Evolutionary conservation across 2,113 vertebrate genomes (phyloP).

Genomic region (Protobothrops flavoviridis): DNA sequence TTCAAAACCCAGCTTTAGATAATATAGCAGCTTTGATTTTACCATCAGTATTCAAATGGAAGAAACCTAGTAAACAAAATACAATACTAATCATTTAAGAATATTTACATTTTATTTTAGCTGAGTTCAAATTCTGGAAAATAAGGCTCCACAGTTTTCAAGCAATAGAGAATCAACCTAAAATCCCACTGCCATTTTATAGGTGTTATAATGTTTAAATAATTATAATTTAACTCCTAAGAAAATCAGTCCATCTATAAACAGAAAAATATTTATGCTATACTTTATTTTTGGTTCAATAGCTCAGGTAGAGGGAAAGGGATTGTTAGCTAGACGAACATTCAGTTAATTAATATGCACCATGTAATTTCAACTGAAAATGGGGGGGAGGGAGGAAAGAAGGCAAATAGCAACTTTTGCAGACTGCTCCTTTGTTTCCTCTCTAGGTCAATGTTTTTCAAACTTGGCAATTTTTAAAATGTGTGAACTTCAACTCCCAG

Average conservation of each 20-base stretch:
- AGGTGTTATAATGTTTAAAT: neutral
- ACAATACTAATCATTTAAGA: neutral
- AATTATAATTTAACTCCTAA: neutral
- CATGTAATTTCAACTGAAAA: neutral
- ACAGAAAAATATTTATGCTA: neutral
- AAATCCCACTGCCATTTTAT: neutral
- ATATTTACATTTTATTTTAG: neutral
- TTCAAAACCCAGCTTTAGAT: constrained; percentile 9
- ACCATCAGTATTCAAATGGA: neutral
- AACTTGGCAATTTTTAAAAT: neutral
- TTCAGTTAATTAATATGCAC: neutral
- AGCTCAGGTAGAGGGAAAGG: neutral
- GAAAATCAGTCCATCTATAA: neutral
- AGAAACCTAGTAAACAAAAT: neutral
- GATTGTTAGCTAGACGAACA: neutral
- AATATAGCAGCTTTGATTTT: neutral
- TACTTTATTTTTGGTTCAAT: neutral
- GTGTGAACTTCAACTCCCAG: neutral
- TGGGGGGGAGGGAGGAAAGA: neutral
- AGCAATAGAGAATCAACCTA: neutral
- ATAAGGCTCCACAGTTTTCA: neutral
- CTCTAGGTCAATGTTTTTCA: neutral
- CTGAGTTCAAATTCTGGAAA: neutral
- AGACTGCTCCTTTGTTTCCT: neutral
- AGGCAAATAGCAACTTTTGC: neutral